Evolutionary conservation across 2,797 vertebrate species (phyloP), one percentile per base, ranked within the genome.

Genomic region (Pseudotriccus pelzelni): DNA sequence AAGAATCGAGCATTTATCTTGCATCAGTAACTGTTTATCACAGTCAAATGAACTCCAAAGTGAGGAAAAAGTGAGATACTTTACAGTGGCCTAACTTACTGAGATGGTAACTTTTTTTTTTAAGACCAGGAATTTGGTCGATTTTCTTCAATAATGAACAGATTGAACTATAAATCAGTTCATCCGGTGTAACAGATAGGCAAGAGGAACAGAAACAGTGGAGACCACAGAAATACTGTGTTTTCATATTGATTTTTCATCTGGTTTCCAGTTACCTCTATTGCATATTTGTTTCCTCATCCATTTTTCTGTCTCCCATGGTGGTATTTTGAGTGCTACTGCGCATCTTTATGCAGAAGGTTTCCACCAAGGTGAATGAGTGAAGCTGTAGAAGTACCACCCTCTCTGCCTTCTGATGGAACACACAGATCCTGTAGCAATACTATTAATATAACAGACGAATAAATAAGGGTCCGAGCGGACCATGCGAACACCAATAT

Each of bases 221-320:
- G 37, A 94, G 47, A 75, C 27, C 52, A 56, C 70, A 67, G 34
- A 25, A 0, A 4, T 20, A 25, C 9, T 36, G 7, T 52, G 17
- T 13, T 60, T 89, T 68, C 32, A 46, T 59, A 60, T 22, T 28
- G 6, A 14, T 60, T 85, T 79, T 87, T 88, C 4, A 17, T 52
- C 63, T 67, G 50, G 21, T 69, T 91, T 93, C 67, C 30, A 56
- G 37, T 82, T 55, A 79, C 74, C 39, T 56, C 55, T 63, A 75
- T 70, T 79, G 22, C 49, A 56, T 70, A 67, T 79, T 89, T 81
- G 22, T 87, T 91, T 89, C 70, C 46, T 92, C 50, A 75, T 32
- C 21, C 32, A 37, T 74, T 49, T 89, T 92, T 60, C 72, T 88
- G 23, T 78, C 70, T 93, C 49, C 47, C 34, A 27, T 36, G 59